Base-by-base conservation (phyloP, 2,797 vertebrate species). In the Myotis myotis region DNA sequence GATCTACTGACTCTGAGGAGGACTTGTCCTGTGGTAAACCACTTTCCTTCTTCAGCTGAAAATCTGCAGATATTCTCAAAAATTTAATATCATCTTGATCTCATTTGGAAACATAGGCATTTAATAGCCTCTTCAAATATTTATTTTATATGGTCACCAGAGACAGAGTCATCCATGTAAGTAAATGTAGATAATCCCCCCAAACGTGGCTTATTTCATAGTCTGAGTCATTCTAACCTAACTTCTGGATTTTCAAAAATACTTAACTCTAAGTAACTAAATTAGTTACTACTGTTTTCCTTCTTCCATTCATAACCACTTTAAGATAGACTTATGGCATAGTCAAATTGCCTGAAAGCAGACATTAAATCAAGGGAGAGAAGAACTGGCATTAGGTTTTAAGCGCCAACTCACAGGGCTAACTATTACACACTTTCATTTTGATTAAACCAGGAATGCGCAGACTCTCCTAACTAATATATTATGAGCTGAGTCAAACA, bases 1-100 rank as follows among this genome's bases (percentile, higher is more conserved):
- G 13, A 91, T 85, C 44, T 64, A n/a, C 1, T 19, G 8, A 76
- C n/a, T 70, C 41, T 13, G 17, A 89, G 87, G 33, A 92, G 22
- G 17, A 44, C 3, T 55, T 19, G 8, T 5, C 16, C n/a, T 60
- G 6, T 30, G 64, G 41, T 28, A 87, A 71, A 38, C 5, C 20
- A 66, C 10, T 55, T 80, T 84, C 70, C 25, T n/a, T 86, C 8
- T 62, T 87, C 13, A 68, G 47, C 16, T 70, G 55, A 74, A 82
- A 78, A 68, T 19, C 8, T 76, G 19, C 4, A 96, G 81, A 92
- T 82, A 90, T 38, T 79, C 49, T 91, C 23, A 85, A 23, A 89
- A 88, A 87, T 28, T 38, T 75, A 78, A 49, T 84, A 64, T 49
- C 23, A 57, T 78, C 9, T 80, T 80, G 36, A 66, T 91, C 22